phyloP scores from a whole-genome alignment of 2,888 invertebrate species.

The Liopterus haemorrhoidalis region DNA sequence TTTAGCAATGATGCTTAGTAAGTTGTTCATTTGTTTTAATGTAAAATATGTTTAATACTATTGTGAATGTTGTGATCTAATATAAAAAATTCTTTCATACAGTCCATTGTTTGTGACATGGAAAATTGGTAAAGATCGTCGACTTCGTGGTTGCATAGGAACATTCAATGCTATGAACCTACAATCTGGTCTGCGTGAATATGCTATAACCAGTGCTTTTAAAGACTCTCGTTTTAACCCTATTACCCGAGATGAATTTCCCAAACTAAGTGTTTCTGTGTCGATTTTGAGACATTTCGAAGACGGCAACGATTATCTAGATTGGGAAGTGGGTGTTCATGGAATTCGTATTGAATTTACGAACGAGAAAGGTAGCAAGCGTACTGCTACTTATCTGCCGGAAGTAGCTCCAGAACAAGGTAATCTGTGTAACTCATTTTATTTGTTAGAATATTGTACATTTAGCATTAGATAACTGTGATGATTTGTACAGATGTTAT shows the following conservation, averaged over 20 bases:
- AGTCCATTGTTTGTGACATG: slow-evolving; percentile 99
- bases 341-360: slow-evolving; percentile 97
- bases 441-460: background rate
- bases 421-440: slow-evolving; percentile 41
- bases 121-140: slow-evolving; percentile 94
- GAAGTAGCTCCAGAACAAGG: slow-evolving; percentile 98
- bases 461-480: background rate
- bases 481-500: slow-evolving; percentile 8
- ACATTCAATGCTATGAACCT: slow-evolving; percentile 96
- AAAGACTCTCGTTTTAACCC: slow-evolving; percentile 97
- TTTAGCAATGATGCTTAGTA: slow-evolving; percentile 95
- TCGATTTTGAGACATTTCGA: slow-evolving; percentile 96
- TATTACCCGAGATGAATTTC: slow-evolving; percentile 87
- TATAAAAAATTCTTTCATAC: slow-evolving; percentile 41
- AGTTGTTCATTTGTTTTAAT: slow-evolving; percentile 47
- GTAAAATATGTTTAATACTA: slow-evolving; percentile 4
- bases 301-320: slow-evolving; percentile 88
- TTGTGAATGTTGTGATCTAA: slow-evolving; percentile 11
- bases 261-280: slow-evolving; percentile 88
- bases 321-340: slow-evolving; percentile 96
- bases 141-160: slow-evolving; percentile 96
- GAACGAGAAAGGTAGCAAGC: slow-evolving; percentile 86
- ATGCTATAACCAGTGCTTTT: slow-evolving; percentile 95
- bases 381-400: slow-evolving; percentile 97
- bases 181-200: slow-evolving; percentile 90